phyloP scores from a whole-genome alignment of 2,113 vertebrate species.

The Apodemus speciosus region DNA sequence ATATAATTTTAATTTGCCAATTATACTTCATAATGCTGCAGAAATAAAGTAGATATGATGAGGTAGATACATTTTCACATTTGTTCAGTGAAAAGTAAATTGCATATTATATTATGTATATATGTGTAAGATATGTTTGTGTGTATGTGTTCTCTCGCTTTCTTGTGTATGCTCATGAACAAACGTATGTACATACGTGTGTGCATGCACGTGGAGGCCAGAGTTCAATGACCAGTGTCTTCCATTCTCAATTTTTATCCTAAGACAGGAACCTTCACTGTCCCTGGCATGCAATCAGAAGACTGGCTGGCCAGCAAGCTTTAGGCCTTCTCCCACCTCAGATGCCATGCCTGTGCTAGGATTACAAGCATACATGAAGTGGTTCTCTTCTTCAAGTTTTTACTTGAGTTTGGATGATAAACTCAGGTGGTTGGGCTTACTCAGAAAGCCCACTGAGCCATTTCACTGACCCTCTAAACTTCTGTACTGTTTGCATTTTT shows the following conservation, averaged over 20 bases:
- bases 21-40: background rate
- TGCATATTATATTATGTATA: background rate
- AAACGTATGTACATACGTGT: background rate
- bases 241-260: background rate
- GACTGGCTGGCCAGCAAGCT: background rate
- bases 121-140: background rate
- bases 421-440: background rate
- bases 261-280: background rate
- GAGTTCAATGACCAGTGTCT: background rate
- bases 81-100: slow-evolving; percentile 38
- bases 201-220: too few species aligned
- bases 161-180: background rate
- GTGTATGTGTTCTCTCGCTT: background rate
- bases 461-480: background rate
- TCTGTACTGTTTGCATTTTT: slow-evolving; percentile 38
- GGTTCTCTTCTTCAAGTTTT: too few species aligned
- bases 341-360: background rate
- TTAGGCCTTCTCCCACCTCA: background rate
- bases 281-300: background rate
- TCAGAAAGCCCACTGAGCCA: too few species aligned
- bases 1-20: background rate
- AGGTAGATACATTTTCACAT: background rate
- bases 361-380: background rate
- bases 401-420: too few species aligned
- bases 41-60: background rate